Percentiles rank a stretch among this genome's conserved stretches.
phyloP scores from a whole-genome alignment of 2,113 vertebrate species.

The Ceratotherium simum region DNA sequence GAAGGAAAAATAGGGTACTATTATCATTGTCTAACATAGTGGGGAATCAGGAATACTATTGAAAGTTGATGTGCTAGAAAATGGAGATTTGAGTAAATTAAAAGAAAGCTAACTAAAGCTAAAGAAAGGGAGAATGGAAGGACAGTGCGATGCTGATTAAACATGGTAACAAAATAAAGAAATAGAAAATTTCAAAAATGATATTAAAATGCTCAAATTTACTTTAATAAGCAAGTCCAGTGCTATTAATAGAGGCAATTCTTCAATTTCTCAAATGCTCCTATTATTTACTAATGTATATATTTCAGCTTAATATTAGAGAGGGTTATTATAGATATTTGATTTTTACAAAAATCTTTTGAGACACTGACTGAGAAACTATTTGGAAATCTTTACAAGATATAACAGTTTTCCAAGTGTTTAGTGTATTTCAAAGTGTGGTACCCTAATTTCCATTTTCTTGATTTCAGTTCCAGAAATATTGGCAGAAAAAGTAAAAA shows the following conservation, averaged over 20 bases:
- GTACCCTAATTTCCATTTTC: constrained; percentile 72
- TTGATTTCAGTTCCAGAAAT: constrained; percentile 73
- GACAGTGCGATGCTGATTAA: background rate
- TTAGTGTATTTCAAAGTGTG: constrained; percentile 65
- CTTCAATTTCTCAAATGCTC: constrained; percentile 36
- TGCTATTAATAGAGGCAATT: background rate
- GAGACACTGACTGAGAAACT: background rate
- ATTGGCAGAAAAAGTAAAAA: constrained; percentile 79
- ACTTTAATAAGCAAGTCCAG: constrained; percentile 45
- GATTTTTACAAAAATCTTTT: constrained; percentile 55
- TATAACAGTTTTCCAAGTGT: constrained; percentile 55
- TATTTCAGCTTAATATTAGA: background rate
- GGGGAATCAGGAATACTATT: background rate
- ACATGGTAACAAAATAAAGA: constrained; percentile 41
- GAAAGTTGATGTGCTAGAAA: background rate
- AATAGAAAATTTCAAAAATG: constrained; percentile 45
- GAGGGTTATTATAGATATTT: background rate
- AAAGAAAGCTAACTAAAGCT: background rate
- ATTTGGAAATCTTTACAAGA: constrained; percentile 58
- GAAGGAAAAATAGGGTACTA: background rate
- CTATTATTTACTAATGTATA: background rate
- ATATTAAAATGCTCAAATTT: constrained; percentile 39
- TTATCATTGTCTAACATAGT: background rate
- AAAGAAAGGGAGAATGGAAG: constrained; percentile 20
- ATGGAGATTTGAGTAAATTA: background rate